These are phyloP conservation scores for Huso huso DNA, from an alignment of 2,797 vertebrate species.

Conservation along the genomic window DNA sequence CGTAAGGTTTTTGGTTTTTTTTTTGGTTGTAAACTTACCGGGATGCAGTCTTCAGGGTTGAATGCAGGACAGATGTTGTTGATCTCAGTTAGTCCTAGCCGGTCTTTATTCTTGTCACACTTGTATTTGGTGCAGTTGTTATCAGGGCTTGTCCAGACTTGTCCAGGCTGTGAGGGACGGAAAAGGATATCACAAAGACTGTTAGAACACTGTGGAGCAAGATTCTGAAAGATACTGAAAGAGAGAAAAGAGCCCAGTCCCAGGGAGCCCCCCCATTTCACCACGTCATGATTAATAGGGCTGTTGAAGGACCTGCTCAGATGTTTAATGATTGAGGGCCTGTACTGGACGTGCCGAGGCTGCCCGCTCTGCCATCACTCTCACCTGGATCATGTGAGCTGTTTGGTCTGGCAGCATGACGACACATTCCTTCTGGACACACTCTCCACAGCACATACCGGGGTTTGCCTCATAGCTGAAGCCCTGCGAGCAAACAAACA, in stretches of 20 bases:
- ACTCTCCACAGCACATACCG: conserved; percentile 68
- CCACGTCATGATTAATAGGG: not conserved
- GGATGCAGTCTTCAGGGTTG: conserved; percentile 55
- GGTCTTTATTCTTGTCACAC: conserved; percentile 41
- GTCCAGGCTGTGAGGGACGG: conserved; percentile 49
- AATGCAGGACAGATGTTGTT: conserved; percentile 49
- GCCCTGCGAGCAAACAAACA: conserved; percentile 47
- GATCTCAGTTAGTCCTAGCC: conserved; percentile 37
- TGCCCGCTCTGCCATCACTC: not conserved
- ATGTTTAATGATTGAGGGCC: not conserved
- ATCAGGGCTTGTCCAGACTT: conserved; percentile 47
- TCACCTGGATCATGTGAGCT: conserved; percentile 36
- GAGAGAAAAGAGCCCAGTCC: not conserved
- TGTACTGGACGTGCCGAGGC: not conserved
- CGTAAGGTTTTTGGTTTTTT: too few relatives aligned
- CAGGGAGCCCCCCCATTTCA: not conserved
- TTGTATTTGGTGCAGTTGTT: conserved; percentile 57
- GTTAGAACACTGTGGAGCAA: conserved; percentile 25
- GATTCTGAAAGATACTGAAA: not conserved
- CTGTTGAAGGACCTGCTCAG: not conserved
- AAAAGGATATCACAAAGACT: conserved; percentile 32
- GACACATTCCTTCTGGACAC: conserved; percentile 50
- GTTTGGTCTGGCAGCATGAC: conserved; percentile 18
- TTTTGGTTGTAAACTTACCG: conserved; percentile 54
- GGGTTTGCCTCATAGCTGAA: conserved; percentile 30